Conservation (phyloP, 2,113 vertebrate genomes). For the Motacilla tschutschensis region DNA sequence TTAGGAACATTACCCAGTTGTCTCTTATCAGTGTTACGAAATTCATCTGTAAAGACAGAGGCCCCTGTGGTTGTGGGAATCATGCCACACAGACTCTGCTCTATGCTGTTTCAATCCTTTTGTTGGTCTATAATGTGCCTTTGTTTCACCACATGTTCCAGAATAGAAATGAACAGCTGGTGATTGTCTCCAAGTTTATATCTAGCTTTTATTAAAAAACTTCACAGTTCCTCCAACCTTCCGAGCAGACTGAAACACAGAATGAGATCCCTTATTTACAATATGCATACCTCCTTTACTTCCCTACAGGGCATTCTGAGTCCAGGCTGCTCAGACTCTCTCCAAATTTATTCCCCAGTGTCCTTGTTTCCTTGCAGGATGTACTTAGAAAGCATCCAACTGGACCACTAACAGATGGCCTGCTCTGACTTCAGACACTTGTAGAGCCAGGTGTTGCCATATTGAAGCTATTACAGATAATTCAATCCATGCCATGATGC, state of each 20-base stretch:
- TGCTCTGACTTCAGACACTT: constrained; percentile 46
- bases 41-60: constrained; percentile 11
- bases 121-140: constrained; percentile 7
- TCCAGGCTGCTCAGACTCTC: background rate
- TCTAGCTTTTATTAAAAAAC: constrained; percentile 50
- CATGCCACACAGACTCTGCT: constrained; percentile 39
- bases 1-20: background rate
- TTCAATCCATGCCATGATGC: background rate
- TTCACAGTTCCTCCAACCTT: background rate
- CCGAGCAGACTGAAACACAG: background rate
- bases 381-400: constrained; percentile 20
- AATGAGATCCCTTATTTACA: background rate
- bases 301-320: background rate
- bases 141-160: constrained; percentile 36
- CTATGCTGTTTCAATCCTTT: constrained; percentile 10
- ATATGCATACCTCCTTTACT: background rate
- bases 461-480: constrained; percentile 48
- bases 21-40: background rate
- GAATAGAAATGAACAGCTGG: constrained; percentile 38
- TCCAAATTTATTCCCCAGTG: background rate
- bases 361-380: background rate
- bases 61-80: constrained; percentile 11
- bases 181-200: constrained; percentile 33
- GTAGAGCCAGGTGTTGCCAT: constrained; percentile 40
- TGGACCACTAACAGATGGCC: constrained; percentile 19